These are phyloP conservation scores for Nothura maculosa DNA, from an alignment of 2,797 vertebrate genomes.

Conservation along the genomic window DNA sequence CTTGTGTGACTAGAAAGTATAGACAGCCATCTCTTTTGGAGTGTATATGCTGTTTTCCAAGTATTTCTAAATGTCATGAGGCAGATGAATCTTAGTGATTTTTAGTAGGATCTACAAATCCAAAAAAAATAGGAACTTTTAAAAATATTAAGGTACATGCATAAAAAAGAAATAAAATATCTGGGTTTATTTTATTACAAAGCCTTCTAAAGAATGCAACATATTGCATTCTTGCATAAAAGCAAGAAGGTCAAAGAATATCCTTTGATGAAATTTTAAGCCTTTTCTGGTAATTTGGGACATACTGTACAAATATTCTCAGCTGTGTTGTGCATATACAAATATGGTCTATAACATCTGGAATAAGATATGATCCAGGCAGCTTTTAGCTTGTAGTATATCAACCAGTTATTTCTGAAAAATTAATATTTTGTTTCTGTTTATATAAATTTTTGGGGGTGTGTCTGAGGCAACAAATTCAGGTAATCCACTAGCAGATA, in stretches of 20 bases:
- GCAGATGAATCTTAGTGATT: background rate
- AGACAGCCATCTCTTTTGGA: background rate
- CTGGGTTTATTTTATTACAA: background rate
- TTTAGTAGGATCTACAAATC: background rate
- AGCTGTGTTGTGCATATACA: background rate
- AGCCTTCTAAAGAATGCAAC: background rate
- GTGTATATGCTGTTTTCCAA: background rate
- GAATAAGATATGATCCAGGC: background rate
- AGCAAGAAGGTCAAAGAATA: slow-evolving; percentile 9
- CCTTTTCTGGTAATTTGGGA: slow-evolving; percentile 17
- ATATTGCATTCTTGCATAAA: background rate
- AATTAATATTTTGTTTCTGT: background rate
- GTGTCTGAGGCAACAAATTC: background rate
- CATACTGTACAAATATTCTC: slow-evolving; percentile 53
- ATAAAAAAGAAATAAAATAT: background rate
- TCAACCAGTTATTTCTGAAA: slow-evolving; percentile 21
- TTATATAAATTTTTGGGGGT: background rate
- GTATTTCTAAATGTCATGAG: background rate
- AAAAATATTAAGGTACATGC: background rate
- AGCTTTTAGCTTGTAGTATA: background rate
- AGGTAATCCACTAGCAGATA: background rate
- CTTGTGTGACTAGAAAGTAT: background rate
- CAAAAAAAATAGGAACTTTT: background rate
- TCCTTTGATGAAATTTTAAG: slow-evolving; percentile 6
- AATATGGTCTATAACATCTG: slow-evolving; percentile 46